Evolutionary conservation across 1,140 invertebrate species (phyloP), one percentile per base, ranked within the genome.

Genomic region (Caerostris darwini): DNA sequence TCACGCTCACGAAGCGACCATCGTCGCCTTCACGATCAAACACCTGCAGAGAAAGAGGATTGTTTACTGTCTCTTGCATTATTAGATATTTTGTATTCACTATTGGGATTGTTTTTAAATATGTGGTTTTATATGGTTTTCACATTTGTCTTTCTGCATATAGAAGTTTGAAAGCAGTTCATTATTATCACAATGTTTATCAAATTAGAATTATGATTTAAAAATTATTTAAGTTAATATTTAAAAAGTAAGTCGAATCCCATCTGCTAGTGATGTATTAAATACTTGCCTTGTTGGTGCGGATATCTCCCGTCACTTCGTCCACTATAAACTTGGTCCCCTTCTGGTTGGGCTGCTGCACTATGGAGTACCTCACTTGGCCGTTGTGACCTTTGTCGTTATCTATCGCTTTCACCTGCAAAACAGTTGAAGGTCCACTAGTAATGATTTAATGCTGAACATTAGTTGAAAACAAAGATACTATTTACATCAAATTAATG

Each of bases 311-410:
- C 56, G 98, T 99, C 96, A 99, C 98, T 96, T 99, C 98, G 95
- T 99, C 98, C 0, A 99, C 98, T 0, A 98, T 98, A 95, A 99
- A 99, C 96, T 99, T 99, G 0, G 98, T 99, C n/a, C 98, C 98
- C 96, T 99, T 99, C 95, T 99, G 98, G 97, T 99, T 99, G 0
- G 98, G 98, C 95, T 99, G 98, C 95, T 99, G 98, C 0, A 99
- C 98, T 95, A 99, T 99, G 14, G 98, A 99, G 96, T 99, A 99
- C 96, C 98, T 98, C 14, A 99, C 97, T 97, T 99, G 98, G 12
- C 98, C 98, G 95, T 99, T 99, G 54, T 96, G 95, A 54, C 95
- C 98, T 96, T 99, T 99, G 95, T 99, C 98, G 96, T 99, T 98
- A 95, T 99, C 98, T 7, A 98, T 98, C 2, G 98, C 98, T 95